phyloP scores from a whole-genome alignment of 2,888 invertebrate genomes.

The Eupithecia inturbata region DNA sequence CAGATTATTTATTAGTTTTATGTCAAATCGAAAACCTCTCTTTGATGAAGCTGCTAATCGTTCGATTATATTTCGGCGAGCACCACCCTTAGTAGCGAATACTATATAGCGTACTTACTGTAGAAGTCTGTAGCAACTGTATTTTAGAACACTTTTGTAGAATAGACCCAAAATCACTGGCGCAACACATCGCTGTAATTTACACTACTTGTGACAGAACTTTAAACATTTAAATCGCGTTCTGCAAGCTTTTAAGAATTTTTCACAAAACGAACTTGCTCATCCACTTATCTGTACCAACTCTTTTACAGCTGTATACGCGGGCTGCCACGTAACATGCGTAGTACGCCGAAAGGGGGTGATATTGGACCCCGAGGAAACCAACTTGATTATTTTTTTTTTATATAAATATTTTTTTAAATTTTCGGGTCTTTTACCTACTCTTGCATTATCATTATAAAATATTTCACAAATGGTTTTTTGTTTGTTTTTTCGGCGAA shows the following conservation, averaged over 20 bases:
- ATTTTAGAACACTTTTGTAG: background rate
- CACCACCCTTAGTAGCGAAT: background rate
- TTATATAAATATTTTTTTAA: too few relatives aligned
- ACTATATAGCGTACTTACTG: background rate
- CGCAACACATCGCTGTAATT: background rate
- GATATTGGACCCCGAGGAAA: too few relatives aligned
- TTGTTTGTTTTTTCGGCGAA: too few relatives aligned
- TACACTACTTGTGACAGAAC: background rate
- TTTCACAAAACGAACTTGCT: background rate
- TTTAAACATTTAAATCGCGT: background rate
- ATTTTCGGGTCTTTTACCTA: too few relatives aligned
- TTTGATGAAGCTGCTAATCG: background rate
- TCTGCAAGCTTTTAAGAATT: background rate
- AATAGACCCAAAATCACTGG: background rate
- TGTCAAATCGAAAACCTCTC: background rate
- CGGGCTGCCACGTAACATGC: too few relatives aligned
- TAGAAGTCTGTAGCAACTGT: background rate
- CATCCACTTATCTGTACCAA: background rate
- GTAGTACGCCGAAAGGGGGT: too few relatives aligned
- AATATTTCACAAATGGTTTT: too few relatives aligned
- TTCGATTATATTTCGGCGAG: background rate
- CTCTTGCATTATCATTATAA: too few relatives aligned
- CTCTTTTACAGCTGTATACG: too few relatives aligned
- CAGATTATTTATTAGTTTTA: too few relatives aligned
- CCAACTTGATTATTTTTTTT: too few relatives aligned